Evolutionary conservation across 1,140 invertebrate genomes (phyloP), one percentile per base, ranked within the genome.

Genomic region (Rhopalosiphum maidis): DNA sequence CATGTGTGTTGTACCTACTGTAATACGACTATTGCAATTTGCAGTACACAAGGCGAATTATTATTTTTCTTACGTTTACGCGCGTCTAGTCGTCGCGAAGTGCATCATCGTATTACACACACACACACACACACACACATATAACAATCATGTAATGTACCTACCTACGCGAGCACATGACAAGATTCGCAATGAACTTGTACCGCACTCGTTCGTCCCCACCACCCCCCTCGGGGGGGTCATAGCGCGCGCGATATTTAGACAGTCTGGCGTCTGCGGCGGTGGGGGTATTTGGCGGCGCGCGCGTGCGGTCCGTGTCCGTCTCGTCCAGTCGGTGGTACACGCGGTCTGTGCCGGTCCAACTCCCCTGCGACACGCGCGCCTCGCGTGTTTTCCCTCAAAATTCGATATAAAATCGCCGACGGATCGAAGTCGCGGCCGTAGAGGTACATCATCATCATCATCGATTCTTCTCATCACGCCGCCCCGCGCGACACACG

Each of bases 261-360:
- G 91, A 93, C 91, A 93, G 91, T 93, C 91, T 85, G 91, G 91
- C 91, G 91, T 86, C 91, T 25, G 9, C 15, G 48, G 82, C 2
- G 37, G 91, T 93, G 91, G 91, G 91, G 91, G 91, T 55, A 85
- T 21, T 43, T 43, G 55, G 77, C 46, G 35, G 35, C 77, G 82
- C 91, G 82, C 82, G 68, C 91, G 91, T 93, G 48, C 91, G 91
- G 91, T 86, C 91, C 35, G 91, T 54, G 91, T 85, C 68, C 51
- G 77, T 11, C 48, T 18, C 82, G 91, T 43, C 91, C 91, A 93
- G 91, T 93, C 91, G 91, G 48, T 93, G 91, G 91, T 93, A 93
- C 91, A 93, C 91, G 91, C 91, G 91, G 91, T 93, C 91, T 86
- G 91, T 86, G 82, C 91, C 91, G 91, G 91, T 93, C 82, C 91